phyloP scores from a whole-genome alignment of 2,797 vertebrate species.

The Malacoctenus gilli region DNA sequence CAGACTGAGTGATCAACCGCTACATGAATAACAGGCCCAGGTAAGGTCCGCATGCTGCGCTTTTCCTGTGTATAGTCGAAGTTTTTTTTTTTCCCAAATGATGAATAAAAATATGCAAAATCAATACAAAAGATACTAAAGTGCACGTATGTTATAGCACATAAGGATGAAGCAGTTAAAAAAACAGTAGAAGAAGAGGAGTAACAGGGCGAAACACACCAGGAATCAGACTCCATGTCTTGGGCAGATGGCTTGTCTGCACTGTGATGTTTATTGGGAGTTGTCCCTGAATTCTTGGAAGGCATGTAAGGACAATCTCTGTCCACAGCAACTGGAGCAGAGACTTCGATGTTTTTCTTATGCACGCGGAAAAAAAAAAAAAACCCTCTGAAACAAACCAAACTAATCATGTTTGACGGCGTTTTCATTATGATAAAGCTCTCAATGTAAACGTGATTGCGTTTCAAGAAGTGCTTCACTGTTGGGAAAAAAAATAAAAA shows the following conservation, averaged over 20 bases:
- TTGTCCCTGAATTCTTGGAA: conserved; percentile 31
- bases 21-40: conserved; percentile 15
- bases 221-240: neutral
- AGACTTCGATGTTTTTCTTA: neutral
- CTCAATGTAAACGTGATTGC: no score
- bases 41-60: neutral
- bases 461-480: no score
- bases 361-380: neutral
- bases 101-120: no score
- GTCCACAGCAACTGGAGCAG: neutral
- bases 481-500: no score
- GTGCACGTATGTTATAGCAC: no score
- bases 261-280: conserved; percentile 32
- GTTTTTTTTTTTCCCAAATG: no score
- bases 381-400: no score
- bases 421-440: no score
- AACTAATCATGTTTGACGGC: no score
- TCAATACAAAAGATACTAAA: no score
- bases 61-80: neutral
- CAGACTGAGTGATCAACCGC: neutral
- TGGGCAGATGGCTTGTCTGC: neutral
- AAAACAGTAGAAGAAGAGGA: no score
- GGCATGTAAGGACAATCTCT: conserved; percentile 42
- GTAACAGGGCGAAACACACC: neutral
- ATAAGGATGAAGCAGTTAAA: no score